Base-by-base conservation (phyloP, 2,113 vertebrate genomes). In the Picathartes gymnocephalus region DNA sequence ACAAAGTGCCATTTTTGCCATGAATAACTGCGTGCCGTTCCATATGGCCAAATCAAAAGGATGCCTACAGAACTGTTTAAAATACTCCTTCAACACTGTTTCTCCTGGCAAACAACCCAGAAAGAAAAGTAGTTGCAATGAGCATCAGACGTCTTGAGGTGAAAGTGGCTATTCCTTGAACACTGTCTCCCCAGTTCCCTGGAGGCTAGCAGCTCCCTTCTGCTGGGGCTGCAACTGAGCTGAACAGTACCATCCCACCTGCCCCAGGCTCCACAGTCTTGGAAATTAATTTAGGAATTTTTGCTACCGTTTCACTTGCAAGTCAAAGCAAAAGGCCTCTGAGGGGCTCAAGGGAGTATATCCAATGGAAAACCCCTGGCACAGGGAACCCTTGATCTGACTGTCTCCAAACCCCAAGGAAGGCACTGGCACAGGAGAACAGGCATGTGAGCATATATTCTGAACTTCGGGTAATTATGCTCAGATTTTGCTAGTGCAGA, bases 311-410 rank as follows among this genome's bases (percentile, higher is more conserved):
- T 61, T 39, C 17, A 58, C 53, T 90, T 82, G 56, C 69, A 92
- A 92, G 74, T 84, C 64, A 24, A 92, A 72, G 61, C 68, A 88
- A 70, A 86, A 90, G 40, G 24, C 35, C 56, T 92, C 15, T 4
- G 8, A 85, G 28, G 10, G 47, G 45, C 47, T 83, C 39, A 73
- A 45, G 58, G 70, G 22, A 60, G 16, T 53, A 78, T 68, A 83
- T 85, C 45, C 72, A 50, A 37, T 0, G 70, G 87, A 95, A 96
- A 95, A 70, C 7, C 66, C 79, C 89, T 94, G 91, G 91, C 53
- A 89, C 16, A 35, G 21, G 9, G 21, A 81, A 57, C 4, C 18
- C 39, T 90, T 81, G 28, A 81, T 81, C 20, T 76, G 47, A 73
- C 27, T 33, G 30, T n/a, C 40, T 93, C 33, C 12, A 37, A 2